Conservation (phyloP, 2,113 vertebrate genomes). For the Myiozetetes cayanensis region DNA sequence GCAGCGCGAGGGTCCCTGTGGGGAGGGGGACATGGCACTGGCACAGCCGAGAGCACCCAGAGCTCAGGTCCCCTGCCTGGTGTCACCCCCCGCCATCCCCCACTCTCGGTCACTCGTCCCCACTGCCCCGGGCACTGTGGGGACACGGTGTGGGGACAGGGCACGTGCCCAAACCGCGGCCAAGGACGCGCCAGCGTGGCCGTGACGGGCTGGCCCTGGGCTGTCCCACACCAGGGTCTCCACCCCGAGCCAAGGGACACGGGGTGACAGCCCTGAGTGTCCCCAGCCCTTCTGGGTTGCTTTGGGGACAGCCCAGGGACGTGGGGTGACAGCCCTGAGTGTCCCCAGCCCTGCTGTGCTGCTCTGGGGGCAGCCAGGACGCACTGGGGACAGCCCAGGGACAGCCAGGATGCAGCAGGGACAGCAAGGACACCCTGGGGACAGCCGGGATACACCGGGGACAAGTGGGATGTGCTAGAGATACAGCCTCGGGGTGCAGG, state of each 20-base stretch:
- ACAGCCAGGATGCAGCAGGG: background rate
- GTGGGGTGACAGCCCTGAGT: background rate
- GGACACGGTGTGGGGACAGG: background rate
- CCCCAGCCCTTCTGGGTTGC: background rate
- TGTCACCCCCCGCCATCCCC: background rate
- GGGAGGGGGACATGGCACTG: background rate
- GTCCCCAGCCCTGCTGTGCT: background rate
- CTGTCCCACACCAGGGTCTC: background rate
- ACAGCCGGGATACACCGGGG: background rate
- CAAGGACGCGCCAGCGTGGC: background rate
- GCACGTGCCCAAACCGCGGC: background rate
- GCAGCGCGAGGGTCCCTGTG: background rate
- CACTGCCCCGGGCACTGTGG: background rate
- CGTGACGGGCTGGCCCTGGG: background rate
- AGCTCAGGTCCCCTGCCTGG: background rate
- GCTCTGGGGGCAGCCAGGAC: background rate
- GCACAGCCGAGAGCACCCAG: background rate
- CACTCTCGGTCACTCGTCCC: background rate
- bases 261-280: background rate
- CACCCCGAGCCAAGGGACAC: fast-evolving
- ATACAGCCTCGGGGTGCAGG: background rate
- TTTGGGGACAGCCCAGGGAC: background rate
- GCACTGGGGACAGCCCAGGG: background rate
- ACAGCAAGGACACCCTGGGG: background rate
- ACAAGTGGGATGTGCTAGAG: background rate